These are phyloP conservation scores for Pentalonia nigronervosa DNA, from an alignment of 1,140 invertebrate species.

Conservation along the genomic window DNA sequence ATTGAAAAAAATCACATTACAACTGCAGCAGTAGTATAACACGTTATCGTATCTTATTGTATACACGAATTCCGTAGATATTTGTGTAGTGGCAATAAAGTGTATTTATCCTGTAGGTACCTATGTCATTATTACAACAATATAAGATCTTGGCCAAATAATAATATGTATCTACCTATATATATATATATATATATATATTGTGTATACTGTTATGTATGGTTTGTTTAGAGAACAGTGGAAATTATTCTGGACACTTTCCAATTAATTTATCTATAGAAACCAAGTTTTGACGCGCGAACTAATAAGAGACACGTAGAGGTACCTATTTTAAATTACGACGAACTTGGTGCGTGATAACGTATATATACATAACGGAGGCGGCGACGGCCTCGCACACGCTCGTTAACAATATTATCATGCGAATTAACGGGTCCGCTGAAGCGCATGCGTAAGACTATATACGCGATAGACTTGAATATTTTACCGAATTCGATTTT, in stretches of 20 bases:
- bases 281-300: not conserved
- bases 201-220: no score
- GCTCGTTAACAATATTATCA: not conserved
- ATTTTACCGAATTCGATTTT: not conserved
- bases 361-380: not conserved
- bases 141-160: not conserved
- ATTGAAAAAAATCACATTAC: not conserved
- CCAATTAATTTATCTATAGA: slow-evolving; percentile 20
- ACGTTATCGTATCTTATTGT: not conserved
- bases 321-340: slow-evolving; percentile 24
- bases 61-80: not conserved
- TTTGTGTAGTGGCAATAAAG: not conserved
- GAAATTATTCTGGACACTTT: slow-evolving; percentile 2
- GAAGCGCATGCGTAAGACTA: not conserved
- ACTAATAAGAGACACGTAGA: slow-evolving; percentile 34
- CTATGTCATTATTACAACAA: not conserved
- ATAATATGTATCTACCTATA: not conserved
- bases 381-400: no score
- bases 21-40: not conserved
- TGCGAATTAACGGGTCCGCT: not conserved
- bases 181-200: no score
- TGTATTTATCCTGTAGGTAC: not conserved
- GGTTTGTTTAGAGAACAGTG: no score
- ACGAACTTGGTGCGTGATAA: not conserved
- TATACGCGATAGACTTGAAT: not conserved